Evolutionary conservation across 2,113 vertebrate genomes (phyloP), one percentile per base, ranked within the genome.

Genomic region (Pogonocichla stellata): DNA sequence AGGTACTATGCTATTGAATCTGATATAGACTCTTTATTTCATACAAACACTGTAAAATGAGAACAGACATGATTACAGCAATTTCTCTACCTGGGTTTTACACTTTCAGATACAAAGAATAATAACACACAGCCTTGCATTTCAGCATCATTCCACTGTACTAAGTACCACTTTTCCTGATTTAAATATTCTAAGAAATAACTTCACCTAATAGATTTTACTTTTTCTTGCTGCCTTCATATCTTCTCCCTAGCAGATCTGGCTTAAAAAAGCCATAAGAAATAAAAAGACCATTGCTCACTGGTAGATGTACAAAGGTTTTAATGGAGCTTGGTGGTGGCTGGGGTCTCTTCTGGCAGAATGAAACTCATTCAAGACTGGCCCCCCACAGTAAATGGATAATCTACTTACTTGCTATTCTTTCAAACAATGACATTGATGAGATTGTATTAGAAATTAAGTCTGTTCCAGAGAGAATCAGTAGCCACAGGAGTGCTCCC

Each of bases 101-200:
- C 28, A 85, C 50, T 42, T 67, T 84, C 29, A 54, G 56, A 70
- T 66, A 62, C n/a, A 34, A 90, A 96, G 47, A 89, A 66, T 45
- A 94, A 58, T 24, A 72, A 74, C 33, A 31, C 3, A 12, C 18
- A 69, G 50, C 72, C 48, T 65, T 75, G 73, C 42, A 56, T 66
- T 79, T 81, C 65, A 79, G 73, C 70, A 77, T 62, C 45, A 71
- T 77, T 56, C 69, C 36, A 40, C 7, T 34, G 38, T 36, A 72
- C 50, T 54, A 18, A 26, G 45, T 13, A 33, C 22, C 43, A 61
- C 42, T 65, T 86, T 4, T 74, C 65, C 58, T 85, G 53, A 87
- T 88, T 90, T 88, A 53, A 86, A 45, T 87, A 90, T 82, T 82
- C 70, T 65, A 85, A 90, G 65, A 87, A 85, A 82, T 79, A 79